Base-by-base conservation (phyloP, 1,140 invertebrate genomes). In the Belonocnema kinseyi region DNA sequence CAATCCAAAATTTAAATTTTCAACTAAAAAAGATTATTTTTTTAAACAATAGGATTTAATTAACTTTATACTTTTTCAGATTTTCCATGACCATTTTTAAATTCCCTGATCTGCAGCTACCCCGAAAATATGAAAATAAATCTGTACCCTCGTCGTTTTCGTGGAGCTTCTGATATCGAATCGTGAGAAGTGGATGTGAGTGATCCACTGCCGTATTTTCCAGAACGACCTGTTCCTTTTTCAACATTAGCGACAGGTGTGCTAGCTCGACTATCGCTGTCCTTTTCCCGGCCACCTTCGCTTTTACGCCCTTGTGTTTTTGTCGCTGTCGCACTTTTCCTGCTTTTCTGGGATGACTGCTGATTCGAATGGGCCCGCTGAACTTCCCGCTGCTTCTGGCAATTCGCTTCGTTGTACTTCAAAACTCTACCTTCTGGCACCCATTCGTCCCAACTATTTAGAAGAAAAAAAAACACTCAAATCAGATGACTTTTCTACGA, bases 371-470 rank as follows among this genome's bases (percentile, higher is more conserved):
- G 95, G n/a, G 95, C 94, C 92, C 95, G 94, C 84, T 96, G 94
- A 26, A 98, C 93, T 91, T 99, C 97, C 86, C 96, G 97, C 88
- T 99, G 97, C 81, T 96, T 95, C 84, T 96, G 95, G 0, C 98
- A 93, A 91, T 98, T 98, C 7, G 95, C 94, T 80, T 99, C 97
- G 90, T 97, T 99, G 83, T 95, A 97, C 89, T 99, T 98, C 11
- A 99, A 90, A 10, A 99, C 97, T 89, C 98, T 90, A 84, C 94
- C 96, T 90, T 99, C 98, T 0, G 97, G 97, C 13, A 99, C 98
- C 98, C 98, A 99, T 92, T 99, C 98, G 88, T 99, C 98, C 98
- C 98, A 99, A 92, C 97, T n/a, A n/a, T n/a, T n/a, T 98, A 77
- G 26, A 33, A 33, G 5, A 33, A 5, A 26, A 26, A 26, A 26